These are phyloP conservation scores for Poeciliopsis gracilis DNA, from an alignment of 2,797 vertebrate species.

Conservation along the genomic window DNA sequence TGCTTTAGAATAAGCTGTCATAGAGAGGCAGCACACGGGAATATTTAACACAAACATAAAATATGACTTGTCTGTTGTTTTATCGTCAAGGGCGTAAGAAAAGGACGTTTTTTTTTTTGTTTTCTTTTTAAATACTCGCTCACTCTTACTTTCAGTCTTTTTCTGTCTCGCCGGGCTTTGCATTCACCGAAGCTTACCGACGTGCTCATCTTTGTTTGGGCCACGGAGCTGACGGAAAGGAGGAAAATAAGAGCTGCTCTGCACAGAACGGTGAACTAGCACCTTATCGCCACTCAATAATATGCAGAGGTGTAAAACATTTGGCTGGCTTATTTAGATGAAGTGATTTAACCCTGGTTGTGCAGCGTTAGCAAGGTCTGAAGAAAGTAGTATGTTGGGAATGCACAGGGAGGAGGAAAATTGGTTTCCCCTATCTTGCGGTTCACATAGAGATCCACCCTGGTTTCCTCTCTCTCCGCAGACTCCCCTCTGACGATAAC, in stretches of 20 bases:
- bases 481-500: slow-evolving; percentile 73
- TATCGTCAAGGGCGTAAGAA: slow-evolving; percentile 73
- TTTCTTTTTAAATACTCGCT: slow-evolving; percentile 70
- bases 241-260: slow-evolving; percentile 49
- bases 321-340: slow-evolving; percentile 82
- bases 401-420: slow-evolving; percentile 73
- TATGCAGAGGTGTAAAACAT: slow-evolving; percentile 84
- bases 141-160: slow-evolving; percentile 59
- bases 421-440: slow-evolving; percentile 80
- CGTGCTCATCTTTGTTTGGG: slow-evolving; percentile 57
- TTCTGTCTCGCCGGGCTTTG: slow-evolving; percentile 53
- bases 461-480: slow-evolving; percentile 64
- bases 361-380: slow-evolving; percentile 69
- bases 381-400: slow-evolving; percentile 69
- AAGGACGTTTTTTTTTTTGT: slow-evolving; percentile 64
- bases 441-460: slow-evolving; percentile 72
- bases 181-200: slow-evolving; percentile 45
- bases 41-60: slow-evolving; percentile 84
- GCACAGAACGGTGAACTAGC: slow-evolving; percentile 60
- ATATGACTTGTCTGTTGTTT: slow-evolving; percentile 79
- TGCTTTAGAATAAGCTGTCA: slow-evolving; percentile 80
- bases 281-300: slow-evolving; percentile 75
- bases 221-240: slow-evolving; percentile 35
- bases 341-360: slow-evolving; percentile 73
- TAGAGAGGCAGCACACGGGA: slow-evolving; percentile 74